Percentiles rank a stretch among this genome's conserved stretches.
Conservation (phyloP, 2,888 invertebrate species). For the Spilarctia lutea region DNA sequence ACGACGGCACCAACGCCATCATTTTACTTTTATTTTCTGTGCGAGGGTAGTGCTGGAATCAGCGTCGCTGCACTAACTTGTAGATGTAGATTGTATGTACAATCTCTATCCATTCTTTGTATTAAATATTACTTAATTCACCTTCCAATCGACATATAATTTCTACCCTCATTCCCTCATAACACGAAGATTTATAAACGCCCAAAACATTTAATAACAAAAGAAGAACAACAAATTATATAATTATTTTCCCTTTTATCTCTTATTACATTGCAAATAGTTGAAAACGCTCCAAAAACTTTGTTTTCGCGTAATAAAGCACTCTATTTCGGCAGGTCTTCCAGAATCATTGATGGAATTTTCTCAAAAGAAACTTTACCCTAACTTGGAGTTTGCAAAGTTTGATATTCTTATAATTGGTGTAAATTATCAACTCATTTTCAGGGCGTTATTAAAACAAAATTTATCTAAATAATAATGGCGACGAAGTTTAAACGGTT, state of each 20-base stretch:
- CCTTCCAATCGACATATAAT: too few relatives aligned
- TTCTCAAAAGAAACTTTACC: conserved; percentile 33
- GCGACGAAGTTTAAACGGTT: conserved; percentile 13
- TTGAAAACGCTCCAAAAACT: conserved; percentile 39
- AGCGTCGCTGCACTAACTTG: too few relatives aligned
- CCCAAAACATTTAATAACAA: background rate
- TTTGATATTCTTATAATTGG: conserved; percentile 43
- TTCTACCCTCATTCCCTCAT: too few relatives aligned
- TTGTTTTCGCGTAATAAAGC: conserved; percentile 35
- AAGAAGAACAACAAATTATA: conserved; percentile 16
- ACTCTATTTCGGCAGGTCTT: conserved; percentile 3
- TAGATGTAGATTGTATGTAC: too few relatives aligned
- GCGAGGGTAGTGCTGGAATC: too few relatives aligned
- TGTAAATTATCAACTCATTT: conserved; percentile 40
- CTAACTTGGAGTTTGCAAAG: conserved; percentile 27
- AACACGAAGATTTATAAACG: background rate
- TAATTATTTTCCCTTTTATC: conserved; percentile 40
- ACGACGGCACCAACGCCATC: too few relatives aligned
- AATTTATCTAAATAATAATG: conserved; percentile 25
- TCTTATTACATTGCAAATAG: conserved; percentile 41
- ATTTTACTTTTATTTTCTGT: too few relatives aligned
- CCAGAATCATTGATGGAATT: conserved; percentile 36
- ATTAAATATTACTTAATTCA: too few relatives aligned
- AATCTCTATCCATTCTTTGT: too few relatives aligned
- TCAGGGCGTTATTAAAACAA: conserved; percentile 36